Evolutionary conservation across 2,888 invertebrate species (phyloP), one percentile per base, ranked within the genome.

Genomic region (Cantharis lateralis): DNA sequence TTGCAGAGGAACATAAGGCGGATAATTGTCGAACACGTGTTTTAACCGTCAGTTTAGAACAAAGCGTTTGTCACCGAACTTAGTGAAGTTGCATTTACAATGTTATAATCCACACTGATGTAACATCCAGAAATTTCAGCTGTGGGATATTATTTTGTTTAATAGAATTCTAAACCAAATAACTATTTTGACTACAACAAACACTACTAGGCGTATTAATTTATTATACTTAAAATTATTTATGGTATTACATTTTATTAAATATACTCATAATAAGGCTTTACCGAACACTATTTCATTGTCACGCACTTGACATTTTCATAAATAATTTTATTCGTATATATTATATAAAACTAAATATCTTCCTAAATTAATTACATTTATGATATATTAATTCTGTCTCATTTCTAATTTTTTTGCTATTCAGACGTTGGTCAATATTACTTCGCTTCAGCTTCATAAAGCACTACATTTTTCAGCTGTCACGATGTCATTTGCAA

Each of bases 51-150:
- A 72, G 72, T 72, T 48, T 68, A 28, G 73, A 73, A 73, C 69
- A 69, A 73, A 73, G 73, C 62, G 73, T 73, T 73, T 73, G 73
- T 73, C 69, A 73, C 69, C 68, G 62, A 73, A 72, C 16, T 73
- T 69, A 73, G 62, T 69, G 68, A 73, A 73, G 68, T 73, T 73
- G 73, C 73, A 73, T 73, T 73, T 26, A 62, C 68, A 73, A 73
- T 62, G 68, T 69, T 63, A 73, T 69, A 68, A 73, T 69, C 68
- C 28, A 68, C 28, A 11, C 18, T 73, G 73, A 73, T 69, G 24
- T 73, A 71, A 71, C 24, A 71, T 62, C 61, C 70, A 9, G 48
- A 70, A 62, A 61, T 71, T 61, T 62, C 5, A n/a, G n/a, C 48
- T 48, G 32, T 13, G n/a, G n/a, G n/a, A 48, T 48, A 48, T 48